A percentile compares a stretch with the other conserved stretches of the same genome.
phyloP scores from a whole-genome alignment of 2,113 vertebrate species.

The Sinocyclocheilus anshuiensis region DNA sequence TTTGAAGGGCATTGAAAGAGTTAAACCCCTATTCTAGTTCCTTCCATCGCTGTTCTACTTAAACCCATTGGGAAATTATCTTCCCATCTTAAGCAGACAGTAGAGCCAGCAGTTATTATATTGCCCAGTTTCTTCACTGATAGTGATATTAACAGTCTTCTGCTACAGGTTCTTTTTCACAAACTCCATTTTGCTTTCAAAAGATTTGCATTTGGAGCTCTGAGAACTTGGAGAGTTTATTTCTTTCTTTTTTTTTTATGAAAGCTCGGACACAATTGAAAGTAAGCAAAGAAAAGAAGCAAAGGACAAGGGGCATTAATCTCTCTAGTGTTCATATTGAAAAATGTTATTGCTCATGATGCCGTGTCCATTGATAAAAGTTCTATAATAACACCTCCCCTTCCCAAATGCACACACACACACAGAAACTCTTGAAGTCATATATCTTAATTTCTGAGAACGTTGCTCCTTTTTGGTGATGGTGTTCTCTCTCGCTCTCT shows the following conservation, averaged over 20 bases:
- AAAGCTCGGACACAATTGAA: constrained; percentile 15
- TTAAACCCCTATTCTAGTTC: constrained; percentile 1
- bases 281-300: constrained; percentile 7
- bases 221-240: background rate
- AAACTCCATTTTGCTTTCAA: background rate
- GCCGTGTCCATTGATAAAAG: background rate
- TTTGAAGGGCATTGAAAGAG: constrained; percentile 34
- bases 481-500: background rate
- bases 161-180: background rate
- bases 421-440: background rate
- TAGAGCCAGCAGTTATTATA: constrained; percentile 30
- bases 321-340: constrained; percentile 1
- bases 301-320: constrained; percentile 20
- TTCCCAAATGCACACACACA: background rate
- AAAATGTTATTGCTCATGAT: background rate
- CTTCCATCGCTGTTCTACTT: constrained; percentile 24
- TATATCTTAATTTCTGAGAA: background rate
- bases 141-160: constrained; percentile 24
- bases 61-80: constrained; percentile 16
- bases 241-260: background rate
- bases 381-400: background rate
- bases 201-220: constrained; percentile 25
- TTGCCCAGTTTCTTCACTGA: constrained; percentile 5
- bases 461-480: background rate
- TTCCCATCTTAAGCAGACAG: constrained; percentile 20